Evolutionary conservation across 2,113 vertebrate species (phyloP).

Genomic region (Formicarius rufipectus): DNA sequence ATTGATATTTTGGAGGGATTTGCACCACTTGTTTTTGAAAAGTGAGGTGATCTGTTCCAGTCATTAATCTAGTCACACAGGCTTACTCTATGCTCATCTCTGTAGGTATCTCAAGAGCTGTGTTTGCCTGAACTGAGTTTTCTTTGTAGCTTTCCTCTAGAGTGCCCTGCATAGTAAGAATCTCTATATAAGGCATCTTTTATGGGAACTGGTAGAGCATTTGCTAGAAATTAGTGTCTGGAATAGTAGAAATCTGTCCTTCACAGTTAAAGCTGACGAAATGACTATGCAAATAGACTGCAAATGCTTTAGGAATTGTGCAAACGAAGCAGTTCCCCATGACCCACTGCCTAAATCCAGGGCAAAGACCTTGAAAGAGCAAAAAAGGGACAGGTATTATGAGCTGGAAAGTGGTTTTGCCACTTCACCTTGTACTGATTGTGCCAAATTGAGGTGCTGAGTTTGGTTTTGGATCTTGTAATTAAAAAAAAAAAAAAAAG

Average conservation of each 20-base stretch:
- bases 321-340: rapidly evolving
- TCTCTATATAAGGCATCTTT: background rate
- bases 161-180: background rate
- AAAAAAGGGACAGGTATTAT: background rate
- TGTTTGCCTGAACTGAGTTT: background rate
- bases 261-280: background rate
- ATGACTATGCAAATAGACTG: background rate
- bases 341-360: background rate
- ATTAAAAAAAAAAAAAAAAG: background rate
- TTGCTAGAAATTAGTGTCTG: background rate
- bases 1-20: background rate
- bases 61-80: background rate
- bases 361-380: background rate
- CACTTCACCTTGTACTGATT: background rate
- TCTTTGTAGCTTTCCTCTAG: background rate
- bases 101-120: background rate
- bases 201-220: background rate
- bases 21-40: background rate
- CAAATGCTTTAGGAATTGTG: background rate
- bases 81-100: background rate
- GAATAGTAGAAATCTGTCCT: background rate
- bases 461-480: background rate
- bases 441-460: background rate
- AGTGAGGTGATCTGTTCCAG: background rate
- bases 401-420: background rate